Base-by-base conservation (phyloP, 2,113 vertebrate species). In the Ictidomys tridecemlineatus region DNA sequence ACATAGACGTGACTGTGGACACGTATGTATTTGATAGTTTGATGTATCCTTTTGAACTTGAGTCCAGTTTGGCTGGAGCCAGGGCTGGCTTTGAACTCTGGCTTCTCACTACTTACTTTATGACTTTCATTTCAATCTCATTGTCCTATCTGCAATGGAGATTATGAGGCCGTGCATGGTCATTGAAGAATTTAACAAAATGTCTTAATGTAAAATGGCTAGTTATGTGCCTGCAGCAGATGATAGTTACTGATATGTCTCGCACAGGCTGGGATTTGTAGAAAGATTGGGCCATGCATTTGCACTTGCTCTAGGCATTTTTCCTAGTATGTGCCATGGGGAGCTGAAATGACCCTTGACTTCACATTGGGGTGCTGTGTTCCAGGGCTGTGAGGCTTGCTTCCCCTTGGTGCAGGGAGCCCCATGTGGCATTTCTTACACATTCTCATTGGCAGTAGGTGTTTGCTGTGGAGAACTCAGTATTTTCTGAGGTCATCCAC, bases 1-100 rank as follows among this genome's bases (percentile, higher is more conserved):
- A n/a, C 51, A 34, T 0, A 4, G 8, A 4, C 2, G 0, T 34
- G 28, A 34, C 20, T 0, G 4, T 61, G 28, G 61, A 42, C 13
- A 5, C 51, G 48, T 92, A 2, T 9, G 48, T 69, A 10, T 13
- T 34, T n/a, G 45, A 12, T 28, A 39, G 37, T 34, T 61, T 80
- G 42, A 70, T 26, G 45, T 45, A 9, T 45, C 45, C 45, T 45
- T 45, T 45, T 45, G 45, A 45, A 17, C 20, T 42, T 76, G 34
- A 45, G 72, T 76, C 30, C 45, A 26, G 51, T 67, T 94, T 13
- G n/a, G 11, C 11, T 56, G 12, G 4, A 48, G 48, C 6, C 48
- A 88, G 45, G 56, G 24, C 37, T 77, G 34, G 14, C 51, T n/a
- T 83, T 90, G 85, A 82, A 24, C 51, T 84, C 39, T 89, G 37